Base-by-base conservation (phyloP, 23 tunicate species). In the Ascidia mentula region DNA sequence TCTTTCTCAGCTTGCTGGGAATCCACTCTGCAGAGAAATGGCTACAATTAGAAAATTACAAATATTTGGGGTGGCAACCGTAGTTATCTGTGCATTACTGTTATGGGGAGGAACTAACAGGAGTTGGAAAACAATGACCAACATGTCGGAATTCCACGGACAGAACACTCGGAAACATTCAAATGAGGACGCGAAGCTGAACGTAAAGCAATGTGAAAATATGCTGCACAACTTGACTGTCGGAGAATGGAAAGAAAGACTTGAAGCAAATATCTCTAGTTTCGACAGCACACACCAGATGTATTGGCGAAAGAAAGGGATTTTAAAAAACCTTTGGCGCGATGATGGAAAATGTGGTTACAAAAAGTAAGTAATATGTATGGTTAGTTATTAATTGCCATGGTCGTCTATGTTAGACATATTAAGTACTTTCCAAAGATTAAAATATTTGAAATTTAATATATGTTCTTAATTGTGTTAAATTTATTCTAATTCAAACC, bases 331-430 rank as follows among this genome's bases (percentile, higher is more conserved):
- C 1, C 13, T 53, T 26, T 53, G 65, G 65, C 22, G 65, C 4
- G 65, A 53, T 9, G 65, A 53, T 53, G 65, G 24, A 53, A 53
- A 53, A 53, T 53, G 65, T 9, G 65, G 65, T 53, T 53, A 53
- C 24, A 9, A 53, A 20, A 53, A 53, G 65, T 53, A 53, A 9
- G 65, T 53, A 5, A 53, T 53, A 20, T 26, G 28, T 53, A 20
- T 53, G 65, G 65, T 9, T 5, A 1, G 65, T 3, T 1, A 53
- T 5, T 53, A 53, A 53, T 9, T 42, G 53, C 15, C 15, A 15
- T 15, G 15, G 53, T 42, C 12, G 15, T 42, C 15, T 42, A 9
- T 42, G 12, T 12, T 9, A 9, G 12, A 15, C 15, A 42, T n/a
- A n/a, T n/a, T 9, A 42, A 42, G 15, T 9, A 9, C 15, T 12